A percentile compares a stretch with the other conserved stretches of the same genome.
Evolutionary conservation across 2,797 vertebrate genomes (phyloP).

Genomic region (Cirrhinus molitorella): DNA sequence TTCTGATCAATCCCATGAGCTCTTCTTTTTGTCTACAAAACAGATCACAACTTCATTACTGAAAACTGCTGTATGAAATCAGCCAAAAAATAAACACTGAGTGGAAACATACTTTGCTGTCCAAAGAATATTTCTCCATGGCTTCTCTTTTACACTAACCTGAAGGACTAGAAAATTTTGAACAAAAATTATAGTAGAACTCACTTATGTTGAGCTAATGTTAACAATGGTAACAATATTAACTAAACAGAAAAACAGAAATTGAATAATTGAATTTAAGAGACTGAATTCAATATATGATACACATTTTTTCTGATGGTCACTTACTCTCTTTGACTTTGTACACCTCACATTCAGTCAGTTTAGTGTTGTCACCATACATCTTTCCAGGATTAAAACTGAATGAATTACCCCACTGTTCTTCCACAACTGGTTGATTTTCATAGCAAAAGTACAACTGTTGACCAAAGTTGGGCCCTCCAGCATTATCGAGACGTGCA

Average conservation of each 20-base stretch:
- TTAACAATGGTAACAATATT: not conserved
- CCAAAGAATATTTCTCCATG: constrained; percentile 54
- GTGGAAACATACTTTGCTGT: constrained; percentile 36
- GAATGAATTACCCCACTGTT: constrained; percentile 20
- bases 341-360: too few relatives aligned
- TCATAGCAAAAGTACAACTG: too few relatives aligned
- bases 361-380: too few relatives aligned
- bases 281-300: too few relatives aligned
- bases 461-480: too few relatives aligned
- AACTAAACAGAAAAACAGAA: too few relatives aligned
- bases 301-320: constrained; percentile 15
- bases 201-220: not conserved
- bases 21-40: constrained; percentile 12
- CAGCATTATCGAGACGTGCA: too few relatives aligned
- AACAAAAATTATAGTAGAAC: too few relatives aligned
- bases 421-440: constrained; percentile 36
- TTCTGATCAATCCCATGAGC: constrained; percentile 28
- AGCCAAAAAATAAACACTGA: not conserved
- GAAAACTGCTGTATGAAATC: not conserved
- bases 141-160: constrained; percentile 17
- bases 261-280: too few relatives aligned
- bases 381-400: too few relatives aligned
- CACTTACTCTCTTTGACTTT: too few relatives aligned
- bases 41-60: not conserved
- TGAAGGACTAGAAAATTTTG: not conserved